Evolutionary conservation across 1,140 invertebrate genomes (phyloP).

Genomic region (Ceratina australensis): DNA sequence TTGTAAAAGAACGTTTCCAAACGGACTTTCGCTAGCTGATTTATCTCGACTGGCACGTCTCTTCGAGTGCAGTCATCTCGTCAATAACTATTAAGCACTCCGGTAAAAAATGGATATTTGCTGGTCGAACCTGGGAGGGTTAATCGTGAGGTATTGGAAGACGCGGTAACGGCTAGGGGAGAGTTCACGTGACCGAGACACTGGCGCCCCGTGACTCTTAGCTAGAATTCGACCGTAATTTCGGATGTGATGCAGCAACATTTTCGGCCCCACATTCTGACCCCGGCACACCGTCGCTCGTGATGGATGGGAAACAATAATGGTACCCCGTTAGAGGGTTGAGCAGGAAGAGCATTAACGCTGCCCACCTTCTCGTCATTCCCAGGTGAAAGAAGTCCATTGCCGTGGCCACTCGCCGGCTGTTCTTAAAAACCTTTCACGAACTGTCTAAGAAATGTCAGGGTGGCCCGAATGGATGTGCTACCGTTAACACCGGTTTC

Average conservation of each 20-base stretch:
- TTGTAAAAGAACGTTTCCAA: no score
- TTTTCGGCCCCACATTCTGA: constrained; percentile 56
- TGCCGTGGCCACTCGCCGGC: not conserved
- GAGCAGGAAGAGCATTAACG: constrained; percentile 58
- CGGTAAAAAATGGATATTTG: no score
- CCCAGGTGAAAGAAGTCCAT: constrained; percentile 37
- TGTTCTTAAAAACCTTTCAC: constrained; percentile 6
- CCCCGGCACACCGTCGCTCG: constrained; percentile 22
- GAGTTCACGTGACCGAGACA: constrained; percentile 41
- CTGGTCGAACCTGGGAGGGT: constrained; percentile 9
- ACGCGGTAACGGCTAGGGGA: constrained; percentile 46
- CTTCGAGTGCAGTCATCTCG: no score
- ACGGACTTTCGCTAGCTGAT: no score
- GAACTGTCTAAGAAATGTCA: constrained; percentile 2
- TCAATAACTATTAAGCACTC: no score
- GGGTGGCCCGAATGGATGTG: constrained; percentile 8
- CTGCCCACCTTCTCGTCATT: constrained; percentile 49
- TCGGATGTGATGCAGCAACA: constrained; percentile 66
- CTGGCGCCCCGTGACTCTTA: constrained; percentile 36
- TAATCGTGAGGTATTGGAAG: constrained; percentile 49
- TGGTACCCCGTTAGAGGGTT: constrained; percentile 47
- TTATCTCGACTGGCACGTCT: no score
- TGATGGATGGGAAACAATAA: constrained; percentile 68
- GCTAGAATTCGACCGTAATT: constrained; percentile 58
- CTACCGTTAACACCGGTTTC: constrained; percentile 13